Evolutionary conservation across 2,797 vertebrate species (phyloP), one percentile per base, ranked within the genome.

Genomic region (Protonibea diacanthus): DNA sequence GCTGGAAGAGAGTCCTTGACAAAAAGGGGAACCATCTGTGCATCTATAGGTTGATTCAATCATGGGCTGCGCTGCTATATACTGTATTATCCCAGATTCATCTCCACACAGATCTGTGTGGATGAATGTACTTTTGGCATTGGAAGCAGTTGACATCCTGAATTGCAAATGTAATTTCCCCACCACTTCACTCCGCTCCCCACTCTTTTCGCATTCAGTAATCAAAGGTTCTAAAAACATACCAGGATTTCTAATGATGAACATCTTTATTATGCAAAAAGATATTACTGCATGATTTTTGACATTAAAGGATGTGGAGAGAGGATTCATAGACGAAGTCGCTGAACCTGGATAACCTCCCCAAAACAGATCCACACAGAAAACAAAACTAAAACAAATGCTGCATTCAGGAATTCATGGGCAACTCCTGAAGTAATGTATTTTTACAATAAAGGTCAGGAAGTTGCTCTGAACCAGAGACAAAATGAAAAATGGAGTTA

Each of bases 1-100:
- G 63, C 48, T 57, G 53, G 21, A 63, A 25, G 69, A 81, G 69
- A 47, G 77, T 76, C 27, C 78, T 84, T 8, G 5, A 76, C 52
- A 64, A 82, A 74, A 88, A 80, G 62, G 33, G 65, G 27, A 74
- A 69, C 45, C 77, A 71, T 80, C 66, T 77, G 77, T 33, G 21
- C 79, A 56, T 74, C 53, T 61, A 42, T 55, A 13, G 62, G 51
- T 58, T 72, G 57, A 79, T 79, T 89, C 57, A 62, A 56, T 68
- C 71, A 62, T 27, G 57, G 33, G 42, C 52, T 44, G 51, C 53
- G 15, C 27, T 45, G 33, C 53, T 44, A 57, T 71, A 25, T 27
- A 9, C 38, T 27, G 21, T 29, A 64, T 58, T 74, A 66, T 69
- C n/a, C 57, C 12, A 62, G 20, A 59, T 59, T 33, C 14, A 38